Base-by-base conservation (phyloP, 2,113 vertebrate species). In the Nothobranchius kuhntae region DNA sequence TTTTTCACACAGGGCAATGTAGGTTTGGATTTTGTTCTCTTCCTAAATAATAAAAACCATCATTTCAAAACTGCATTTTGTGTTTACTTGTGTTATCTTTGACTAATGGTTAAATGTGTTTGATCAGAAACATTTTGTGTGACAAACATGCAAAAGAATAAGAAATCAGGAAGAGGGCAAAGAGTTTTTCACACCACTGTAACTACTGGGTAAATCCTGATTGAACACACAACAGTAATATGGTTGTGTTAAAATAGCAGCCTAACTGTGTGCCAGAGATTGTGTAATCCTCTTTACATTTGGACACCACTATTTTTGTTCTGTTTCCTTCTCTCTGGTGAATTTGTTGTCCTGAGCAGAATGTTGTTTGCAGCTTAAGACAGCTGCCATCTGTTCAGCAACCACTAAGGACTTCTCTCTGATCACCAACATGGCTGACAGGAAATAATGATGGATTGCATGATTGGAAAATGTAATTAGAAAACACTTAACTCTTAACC, bases 371-470 rank as follows among this genome's bases (percentile, higher is more conserved):
- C 67, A 75, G 44, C 68, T 68, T 77, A 67, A 73, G 71, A 81
- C 55, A 68, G 56, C 44, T 64, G 57, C 83, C 85, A 86, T 82
- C 81, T 87, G 81, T 73, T 84, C 66, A 60, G 70, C 42, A 68
- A 42, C 62, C 63, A 63, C 79, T 2, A 38, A 77, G 73, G 70
- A 50, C 60, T 55, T 62, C 58, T 57, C 38, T 62, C 68, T 69
- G 75, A 71, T 73, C 54, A 68, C 38, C 62, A 68, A 38, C 67
- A 35, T 64, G 10, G 62, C 38, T 72, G 72, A 61, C 69, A 70
- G 57, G 60, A 42, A 61, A 30, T 48, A 59, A 80, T 76, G 81
- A 83, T 73, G 71, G 73, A 80, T 81, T 68, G 56, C 56, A 65
- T 62, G 68, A 76, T 78, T 75, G 77, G 51, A 75, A 56, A 26